A percentile compares a stretch with the other conserved stretches of the same genome.
These are phyloP conservation scores for Spatulosminthurus flaviceps DNA, from an alignment of 2,888 invertebrate species.

Conservation along the genomic window DNA sequence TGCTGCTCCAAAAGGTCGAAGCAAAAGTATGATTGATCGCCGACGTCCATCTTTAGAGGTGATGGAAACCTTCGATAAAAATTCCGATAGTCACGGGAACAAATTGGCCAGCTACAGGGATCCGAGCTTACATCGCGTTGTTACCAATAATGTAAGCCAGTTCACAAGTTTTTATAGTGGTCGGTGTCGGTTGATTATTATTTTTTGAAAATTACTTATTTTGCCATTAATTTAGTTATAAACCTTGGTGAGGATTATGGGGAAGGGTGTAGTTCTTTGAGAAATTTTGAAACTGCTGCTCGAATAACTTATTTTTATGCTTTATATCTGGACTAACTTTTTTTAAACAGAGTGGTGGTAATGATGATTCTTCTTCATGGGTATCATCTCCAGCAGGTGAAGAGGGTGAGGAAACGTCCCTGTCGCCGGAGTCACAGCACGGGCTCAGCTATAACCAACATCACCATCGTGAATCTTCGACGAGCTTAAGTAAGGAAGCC, in stretches of 20 bases:
- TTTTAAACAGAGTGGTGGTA: slow-evolving; percentile 11
- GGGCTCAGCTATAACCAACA: slow-evolving; percentile 31
- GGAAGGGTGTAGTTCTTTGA: too few species aligned
- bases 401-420: slow-evolving; percentile 9
- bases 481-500: slow-evolving; percentile 53
- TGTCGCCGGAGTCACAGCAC: slow-evolving; percentile 39
- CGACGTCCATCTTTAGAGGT: background rate
- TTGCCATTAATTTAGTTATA: background rate
- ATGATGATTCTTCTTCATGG: slow-evolving; percentile 18
- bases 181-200: too few species aligned
- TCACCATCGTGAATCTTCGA: slow-evolving; percentile 31
- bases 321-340: background rate
- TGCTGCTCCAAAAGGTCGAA: slow-evolving; percentile 36
- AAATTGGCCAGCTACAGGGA: slow-evolving; percentile 65
- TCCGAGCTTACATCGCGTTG: slow-evolving; percentile 70
- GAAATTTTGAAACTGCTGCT: background rate
- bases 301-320: background rate
- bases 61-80: background rate
- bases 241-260: background rate
- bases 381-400: slow-evolving; percentile 18
- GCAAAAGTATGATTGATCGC: slow-evolving; percentile 58
- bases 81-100: slow-evolving; percentile 5
- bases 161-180: too few species aligned
- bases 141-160: slow-evolving; percentile 33
- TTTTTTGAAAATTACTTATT: too few species aligned